Base-by-base conservation (phyloP, 1,140 invertebrate species). In the Himalopsyche phryganea region DNA sequence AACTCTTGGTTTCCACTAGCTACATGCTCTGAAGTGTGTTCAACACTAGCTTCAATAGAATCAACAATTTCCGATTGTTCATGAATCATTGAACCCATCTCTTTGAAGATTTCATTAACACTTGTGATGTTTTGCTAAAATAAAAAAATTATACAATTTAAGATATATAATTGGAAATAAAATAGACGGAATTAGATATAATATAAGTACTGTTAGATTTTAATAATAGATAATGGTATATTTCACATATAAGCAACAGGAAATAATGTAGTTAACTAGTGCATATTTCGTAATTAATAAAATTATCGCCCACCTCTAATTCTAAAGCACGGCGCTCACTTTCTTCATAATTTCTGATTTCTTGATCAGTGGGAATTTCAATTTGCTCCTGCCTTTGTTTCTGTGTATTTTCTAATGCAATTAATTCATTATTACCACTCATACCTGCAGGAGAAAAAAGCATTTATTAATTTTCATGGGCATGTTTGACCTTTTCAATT, bases 91-190 rank as follows among this genome's bases (percentile, higher is more conserved):
- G 91, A 85, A 2, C 95, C 96, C 44, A 99, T 80, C 70, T 98
- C 96, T 81, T 96, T 98, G 75, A 98, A 99, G 67, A 99, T 98
- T 77, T 97, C 88, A 78, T 98, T 98, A 11, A 98, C 94, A 70
- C 95, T 93, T 65, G 85, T 84, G 65, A 98, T 98, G 75, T 98
- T 93, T 66, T 80, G 87, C 91, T 96, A 77, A 66, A 82, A 79
- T 54, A 40, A 40, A 40, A 40, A 5, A 13, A 40, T 3, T 15
- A 40, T 5, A 13, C 11, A 40, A 11, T n/a, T n/a, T n/a, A n/a
- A n/a, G n/a, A n/a, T n/a, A n/a, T n/a, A n/a, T n/a, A n/a, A n/a
- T n/a, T n/a, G n/a, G n/a, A n/a, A n/a, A n/a, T n/a, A n/a, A n/a
- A n/a, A n/a, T n/a, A n/a, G n/a, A n/a, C n/a, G n/a, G n/a, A n/a